Evolutionary conservation across 2,113 vertebrate genomes (phyloP), one percentile per base, ranked within the genome.

Genomic region (Willisornis vidua): DNA sequence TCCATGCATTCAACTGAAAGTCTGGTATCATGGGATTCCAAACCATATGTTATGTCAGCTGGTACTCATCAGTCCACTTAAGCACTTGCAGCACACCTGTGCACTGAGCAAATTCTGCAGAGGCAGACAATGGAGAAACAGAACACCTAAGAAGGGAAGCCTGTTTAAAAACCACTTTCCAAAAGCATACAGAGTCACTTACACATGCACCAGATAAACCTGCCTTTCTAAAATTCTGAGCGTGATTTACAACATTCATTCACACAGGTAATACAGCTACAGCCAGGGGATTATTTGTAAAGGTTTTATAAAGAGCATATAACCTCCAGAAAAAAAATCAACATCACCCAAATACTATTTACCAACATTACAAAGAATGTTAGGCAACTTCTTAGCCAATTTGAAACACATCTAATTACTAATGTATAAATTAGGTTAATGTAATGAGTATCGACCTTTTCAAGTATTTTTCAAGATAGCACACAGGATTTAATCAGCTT

Each of bases 71-170:
- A 93, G 76, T 62, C 31, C 31, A 48, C 75, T 85, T 57, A 83
- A 88, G 52, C 62, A 59, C 54, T 45, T 1, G 0, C 65, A 89
- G 76, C 91, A 92, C 84, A 96, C 93, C 87, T 94, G 84, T 58
- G 72, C 89, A 45, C 5, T 59, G 23, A 49, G 41, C 24, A 73
- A 87, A 61, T 46, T 84, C 63, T 62, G 55, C 54, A n/a, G 59
- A 82, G 58, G 71, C 24, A 81, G 65, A 70, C 51, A 83, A 66
- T 31, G 52, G 45, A 84, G 43, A 80, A 97, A 95, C 24, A 92
- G 86, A 94, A 95, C 49, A 97, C 63, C 58, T 94, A 67, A 92
- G 87, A 92, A 63, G 20, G 22, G 17, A 86, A 94, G 23, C 55
- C 70, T 61, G 49, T 67, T 93, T 68, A 93, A 74, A 90, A 89